phyloP scores from a whole-genome alignment of 2,888 invertebrate genomes.

The Lottia gigantea region DNA sequence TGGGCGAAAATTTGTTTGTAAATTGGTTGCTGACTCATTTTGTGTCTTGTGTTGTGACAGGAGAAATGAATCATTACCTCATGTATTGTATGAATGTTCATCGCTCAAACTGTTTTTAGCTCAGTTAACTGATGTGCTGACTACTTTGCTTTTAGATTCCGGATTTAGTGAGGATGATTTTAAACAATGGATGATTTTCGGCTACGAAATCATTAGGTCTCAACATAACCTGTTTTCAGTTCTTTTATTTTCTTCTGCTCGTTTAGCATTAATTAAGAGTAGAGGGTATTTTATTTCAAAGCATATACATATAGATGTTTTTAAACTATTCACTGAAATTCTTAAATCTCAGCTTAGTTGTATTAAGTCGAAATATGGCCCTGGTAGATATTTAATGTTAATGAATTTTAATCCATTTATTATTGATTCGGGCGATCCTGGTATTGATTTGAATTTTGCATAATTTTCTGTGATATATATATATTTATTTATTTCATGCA shows the following conservation, averaged over 20 bases:
- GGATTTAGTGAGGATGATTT: background rate
- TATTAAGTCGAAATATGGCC: background rate
- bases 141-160: background rate
- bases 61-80: background rate
- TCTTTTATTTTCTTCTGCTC: background rate
- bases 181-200: background rate
- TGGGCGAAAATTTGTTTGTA: background rate
- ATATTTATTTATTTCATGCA: too few species aligned
- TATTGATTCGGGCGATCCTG: too few species aligned
- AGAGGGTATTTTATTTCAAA: background rate
- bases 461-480: too few species aligned
- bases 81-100: background rate
- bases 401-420: constrained; percentile 4
- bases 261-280: background rate
- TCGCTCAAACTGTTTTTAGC: background rate
- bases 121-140: background rate
- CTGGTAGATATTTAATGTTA: background rate
- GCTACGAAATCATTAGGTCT: background rate
- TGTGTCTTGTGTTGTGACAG: background rate
- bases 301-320: background rate
- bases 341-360: background rate
- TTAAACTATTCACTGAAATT: background rate
- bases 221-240: background rate
- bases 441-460: too few species aligned
- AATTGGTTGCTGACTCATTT: background rate